A percentile compares a stretch with the other conserved stretches of the same genome.
Evolutionary conservation across 1,140 invertebrate species (phyloP).

Genomic region (Formica selysi): DNA sequence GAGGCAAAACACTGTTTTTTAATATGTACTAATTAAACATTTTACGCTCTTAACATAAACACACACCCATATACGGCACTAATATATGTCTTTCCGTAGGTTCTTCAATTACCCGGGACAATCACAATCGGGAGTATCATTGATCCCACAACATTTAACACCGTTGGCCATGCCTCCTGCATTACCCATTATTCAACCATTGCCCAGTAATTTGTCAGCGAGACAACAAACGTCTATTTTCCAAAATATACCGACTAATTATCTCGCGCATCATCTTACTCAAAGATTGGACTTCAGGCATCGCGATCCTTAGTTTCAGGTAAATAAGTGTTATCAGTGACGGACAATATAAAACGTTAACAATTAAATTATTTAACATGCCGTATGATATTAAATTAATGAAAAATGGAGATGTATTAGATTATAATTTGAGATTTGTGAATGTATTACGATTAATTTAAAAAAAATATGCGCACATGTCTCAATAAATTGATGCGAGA

Average conservation of each 20-base stretch:
- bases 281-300: slow-evolving; percentile 82
- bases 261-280: slow-evolving; percentile 76
- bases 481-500: neutral
- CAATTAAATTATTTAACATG: slow-evolving; percentile 5
- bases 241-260: slow-evolving; percentile 77
- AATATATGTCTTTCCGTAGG: slow-evolving; percentile 76
- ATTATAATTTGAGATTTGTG: slow-evolving; percentile 9
- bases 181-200: slow-evolving; percentile 81
- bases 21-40: slow-evolving; percentile 17
- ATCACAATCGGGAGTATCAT: slow-evolving; percentile 75
- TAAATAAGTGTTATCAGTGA: neutral
- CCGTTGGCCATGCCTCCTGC: slow-evolving; percentile 81
- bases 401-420: neutral
- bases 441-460: neutral
- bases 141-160: slow-evolving; percentile 82
- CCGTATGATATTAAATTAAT: neutral
- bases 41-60: neutral
- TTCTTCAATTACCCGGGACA: slow-evolving; percentile 87
- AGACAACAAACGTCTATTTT: slow-evolving; percentile 79
- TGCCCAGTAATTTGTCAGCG: slow-evolving; percentile 80
- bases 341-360: neutral
- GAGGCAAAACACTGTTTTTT: neutral
- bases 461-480: neutral
- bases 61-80: neutral
- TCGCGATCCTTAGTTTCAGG: slow-evolving; percentile 74